Percentiles rank a stretch among this genome's conserved stretches.
Conservation (phyloP, 2,888 invertebrate genomes). For the Hemithea aestivaria region DNA sequence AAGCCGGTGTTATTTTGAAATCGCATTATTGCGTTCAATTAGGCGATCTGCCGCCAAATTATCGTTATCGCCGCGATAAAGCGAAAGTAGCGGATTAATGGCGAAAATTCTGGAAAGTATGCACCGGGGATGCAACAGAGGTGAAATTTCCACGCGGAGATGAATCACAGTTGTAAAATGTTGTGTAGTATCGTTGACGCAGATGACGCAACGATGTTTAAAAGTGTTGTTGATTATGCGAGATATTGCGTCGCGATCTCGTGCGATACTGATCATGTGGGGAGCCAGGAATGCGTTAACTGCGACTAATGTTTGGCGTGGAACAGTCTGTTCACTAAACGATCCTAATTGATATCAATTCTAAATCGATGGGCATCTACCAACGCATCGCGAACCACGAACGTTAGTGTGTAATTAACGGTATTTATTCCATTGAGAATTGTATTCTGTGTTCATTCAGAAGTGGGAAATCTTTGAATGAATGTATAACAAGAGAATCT, state of each 20-base stretch:
- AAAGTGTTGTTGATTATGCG: slow-evolving; percentile 26
- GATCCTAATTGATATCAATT: slow-evolving; percentile 22
- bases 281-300: background rate
- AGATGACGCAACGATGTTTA: slow-evolving; percentile 35
- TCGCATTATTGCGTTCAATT: slow-evolving; percentile 10
- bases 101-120: slow-evolving; percentile 20
- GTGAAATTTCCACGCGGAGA: slow-evolving; percentile 1
- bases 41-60: slow-evolving; percentile 5
- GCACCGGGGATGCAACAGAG: slow-evolving; percentile 5
- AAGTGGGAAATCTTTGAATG: slow-evolving; percentile 9
- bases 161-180: slow-evolving; percentile 6
- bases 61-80: slow-evolving; percentile 19
- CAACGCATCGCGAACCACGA: background rate
- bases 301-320: background rate
- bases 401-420: slow-evolving; percentile 3
- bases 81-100: slow-evolving; percentile 13
- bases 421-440: slow-evolving; percentile 16
- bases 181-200: background rate
- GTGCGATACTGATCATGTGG: slow-evolving; percentile 10
- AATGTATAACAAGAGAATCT: slow-evolving; percentile 6
- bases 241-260: slow-evolving; percentile 19
- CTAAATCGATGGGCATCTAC: slow-evolving; percentile 22
- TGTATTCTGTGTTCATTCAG: background rate
- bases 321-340: slow-evolving; percentile 16
- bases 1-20: slow-evolving; percentile 11